These are phyloP conservation scores for Babyrousa celebensis DNA, from an alignment of 2,797 vertebrate species.

Conservation along the genomic window DNA sequence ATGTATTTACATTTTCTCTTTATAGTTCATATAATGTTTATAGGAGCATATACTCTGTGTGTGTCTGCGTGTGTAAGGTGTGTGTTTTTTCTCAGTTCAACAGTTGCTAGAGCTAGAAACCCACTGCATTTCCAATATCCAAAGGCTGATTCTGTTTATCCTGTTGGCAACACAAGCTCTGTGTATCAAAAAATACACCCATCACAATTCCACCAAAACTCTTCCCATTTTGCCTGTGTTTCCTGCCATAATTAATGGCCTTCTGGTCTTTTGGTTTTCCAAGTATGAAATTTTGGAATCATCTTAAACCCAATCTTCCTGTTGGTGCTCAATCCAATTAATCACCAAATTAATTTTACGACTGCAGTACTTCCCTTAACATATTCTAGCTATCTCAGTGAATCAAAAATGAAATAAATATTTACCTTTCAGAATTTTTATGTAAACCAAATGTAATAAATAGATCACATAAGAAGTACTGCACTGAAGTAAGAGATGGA, in stretches of 20 bases:
- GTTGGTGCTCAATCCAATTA: neutral
- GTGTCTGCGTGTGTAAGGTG: neutral
- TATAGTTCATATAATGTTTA: neutral
- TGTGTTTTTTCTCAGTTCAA: slow-evolving; percentile 6
- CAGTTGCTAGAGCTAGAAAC: neutral
- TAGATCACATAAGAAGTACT: slow-evolving; percentile 25
- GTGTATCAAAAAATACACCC: neutral
- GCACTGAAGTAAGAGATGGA: neutral
- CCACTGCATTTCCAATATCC: neutral
- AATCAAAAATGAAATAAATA: neutral
- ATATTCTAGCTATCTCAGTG: neutral
- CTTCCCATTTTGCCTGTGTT: neutral
- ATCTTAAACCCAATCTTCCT: neutral
- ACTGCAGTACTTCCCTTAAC: slow-evolving; percentile 19
- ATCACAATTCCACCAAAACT: neutral
- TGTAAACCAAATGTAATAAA: slow-evolving; percentile 55
- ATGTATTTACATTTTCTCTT: neutral
- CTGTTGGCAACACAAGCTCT: neutral
- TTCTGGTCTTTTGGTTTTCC: neutral
- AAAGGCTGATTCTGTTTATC: neutral
- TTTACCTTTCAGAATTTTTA: slow-evolving; percentile 59
- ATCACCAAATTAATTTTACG: neutral
- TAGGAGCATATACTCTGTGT: neutral
- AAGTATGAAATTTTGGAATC: neutral
- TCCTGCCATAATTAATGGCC: neutral